Conservation (phyloP, 1,140 invertebrate genomes). For the Pogonomyrmex californicus region DNA sequence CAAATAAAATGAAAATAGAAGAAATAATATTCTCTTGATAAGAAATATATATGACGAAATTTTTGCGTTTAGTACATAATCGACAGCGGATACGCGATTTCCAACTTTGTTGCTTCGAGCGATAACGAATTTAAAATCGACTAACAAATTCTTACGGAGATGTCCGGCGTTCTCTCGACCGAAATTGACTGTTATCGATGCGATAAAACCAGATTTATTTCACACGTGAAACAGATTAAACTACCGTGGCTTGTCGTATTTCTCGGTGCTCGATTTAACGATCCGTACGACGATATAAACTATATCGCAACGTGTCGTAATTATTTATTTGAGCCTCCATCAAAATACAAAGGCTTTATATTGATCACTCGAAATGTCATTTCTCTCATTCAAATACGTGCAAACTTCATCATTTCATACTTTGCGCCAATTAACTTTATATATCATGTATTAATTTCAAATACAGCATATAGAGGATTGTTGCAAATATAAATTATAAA, state of each 20-base stretch:
- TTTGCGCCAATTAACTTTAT: not conserved
- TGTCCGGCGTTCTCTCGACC: not conserved
- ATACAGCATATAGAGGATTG: not conserved
- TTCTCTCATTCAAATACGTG: not conserved
- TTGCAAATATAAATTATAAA: slow-evolving; percentile 5
- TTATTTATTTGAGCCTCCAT: not conserved
- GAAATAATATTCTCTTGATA: not conserved
- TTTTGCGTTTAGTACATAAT: not conserved
- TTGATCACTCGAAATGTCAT: not conserved
- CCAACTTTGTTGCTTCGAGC: not conserved
- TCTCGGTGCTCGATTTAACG: slow-evolving; percentile 8
- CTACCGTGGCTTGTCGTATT: slow-evolving; percentile 48
- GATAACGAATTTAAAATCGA: slow-evolving; percentile 30
- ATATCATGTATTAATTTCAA: not conserved
- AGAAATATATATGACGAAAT: not conserved
- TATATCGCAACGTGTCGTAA: slow-evolving; percentile 20
- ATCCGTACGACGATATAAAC: not conserved
- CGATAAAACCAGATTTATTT: slow-evolving; percentile 63
- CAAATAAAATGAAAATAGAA: not conserved
- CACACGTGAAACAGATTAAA: slow-evolving; percentile 46
- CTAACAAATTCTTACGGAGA: slow-evolving; percentile 60
- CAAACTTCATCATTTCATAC: not conserved
- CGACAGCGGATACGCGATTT: slow-evolving; percentile 38
- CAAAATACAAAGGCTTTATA: not conserved
- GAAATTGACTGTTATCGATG: slow-evolving; percentile 22